Base-by-base conservation (phyloP, 1,140 invertebrate genomes). In the Neuroterus valhalla region DNA sequence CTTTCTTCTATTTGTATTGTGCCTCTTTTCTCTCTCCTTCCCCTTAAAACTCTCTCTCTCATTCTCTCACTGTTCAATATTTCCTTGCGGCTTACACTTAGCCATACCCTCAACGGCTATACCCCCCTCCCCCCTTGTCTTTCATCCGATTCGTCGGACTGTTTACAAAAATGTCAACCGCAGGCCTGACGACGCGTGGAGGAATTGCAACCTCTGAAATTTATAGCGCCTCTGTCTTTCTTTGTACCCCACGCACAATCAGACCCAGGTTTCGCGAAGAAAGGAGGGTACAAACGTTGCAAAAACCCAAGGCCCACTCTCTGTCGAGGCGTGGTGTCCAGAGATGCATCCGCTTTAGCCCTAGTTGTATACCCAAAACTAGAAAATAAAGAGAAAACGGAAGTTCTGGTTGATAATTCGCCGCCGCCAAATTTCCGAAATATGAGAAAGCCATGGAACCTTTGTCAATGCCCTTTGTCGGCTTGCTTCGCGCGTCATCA, bases 81-180 rank as follows among this genome's bases (percentile, higher is more conserved):
- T 52, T 72, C 69, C 45, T 70, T 70, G 46, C 66, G 21, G 62
- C 19, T 11, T 48, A 72, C 31, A 62, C 46, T 62, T 38, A 31
- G 26, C 23, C 2, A 38, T 43, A 38, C 21, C 72, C 19, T 70
- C 45, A 43, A 48, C 15, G 23, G 5, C 0, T 46, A 52, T 71
- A 48, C 42, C 69, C n/a, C n/a, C n/a, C n/a, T n/a, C n/a, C n/a
- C n/a, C n/a, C n/a, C n/a, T n/a, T n/a, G n/a, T 55, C 21, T 23
- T 72, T 67, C 31, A 31, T 71, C 44, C 44, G 55, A 76, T 55
- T 78, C 62, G 71, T 26, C 66, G 73, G 50, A 80, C 69, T 74
- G 75, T 81, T 81, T 81, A 80, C 76, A 72, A 76, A 76, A 81
- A 72, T 73, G 77, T 83, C 73, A 78, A 69, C 77, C 67, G 50